phyloP scores from a whole-genome alignment of 1,140 invertebrate species.

The Lineus longissimus region DNA sequence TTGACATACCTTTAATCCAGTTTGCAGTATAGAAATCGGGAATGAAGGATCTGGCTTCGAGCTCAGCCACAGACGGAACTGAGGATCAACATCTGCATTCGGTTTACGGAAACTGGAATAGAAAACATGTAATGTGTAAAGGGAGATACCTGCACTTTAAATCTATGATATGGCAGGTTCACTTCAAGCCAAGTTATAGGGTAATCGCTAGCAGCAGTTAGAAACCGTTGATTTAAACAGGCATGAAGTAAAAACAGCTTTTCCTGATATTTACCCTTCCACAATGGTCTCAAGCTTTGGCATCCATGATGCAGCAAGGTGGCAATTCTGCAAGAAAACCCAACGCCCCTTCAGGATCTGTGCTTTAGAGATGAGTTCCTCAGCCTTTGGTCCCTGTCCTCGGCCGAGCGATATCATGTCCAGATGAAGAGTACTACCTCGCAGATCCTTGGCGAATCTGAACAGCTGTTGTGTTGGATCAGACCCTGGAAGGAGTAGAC shows the following conservation, averaged over 20 bases:
- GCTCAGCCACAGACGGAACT: constrained; percentile 52
- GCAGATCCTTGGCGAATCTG: constrained; percentile 48
- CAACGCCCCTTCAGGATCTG: constrained; percentile 52
- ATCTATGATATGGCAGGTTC: not conserved
- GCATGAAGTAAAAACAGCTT: not conserved
- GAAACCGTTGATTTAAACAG: not conserved
- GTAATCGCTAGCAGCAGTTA: not conserved
- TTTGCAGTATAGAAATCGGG: constrained; percentile 47
- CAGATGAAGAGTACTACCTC: constrained; percentile 47
- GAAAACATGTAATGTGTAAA: not conserved
- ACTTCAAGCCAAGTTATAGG: too few relatives aligned
- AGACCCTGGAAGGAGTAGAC: constrained; percentile 31
- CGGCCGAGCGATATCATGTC: constrained; percentile 54
- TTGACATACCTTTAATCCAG: constrained; percentile 45
- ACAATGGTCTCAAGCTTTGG: constrained; percentile 46
- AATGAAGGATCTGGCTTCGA: constrained; percentile 50
- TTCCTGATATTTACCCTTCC: constrained; percentile 34
- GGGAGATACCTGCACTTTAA: not conserved
- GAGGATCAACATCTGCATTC: constrained; percentile 42
- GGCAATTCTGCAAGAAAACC: constrained; percentile 63
- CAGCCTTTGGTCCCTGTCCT: constrained; percentile 51
- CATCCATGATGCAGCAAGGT: constrained; percentile 53
- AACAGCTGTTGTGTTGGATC: constrained; percentile 49
- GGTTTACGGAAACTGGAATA: constrained; percentile 36
- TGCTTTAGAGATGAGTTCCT: constrained; percentile 50